Percentiles rank a stretch among this genome's conserved stretches.
These are phyloP conservation scores for Mamestra brassicae DNA, from an alignment of 2,888 invertebrate genomes.

Conservation along the genomic window DNA sequence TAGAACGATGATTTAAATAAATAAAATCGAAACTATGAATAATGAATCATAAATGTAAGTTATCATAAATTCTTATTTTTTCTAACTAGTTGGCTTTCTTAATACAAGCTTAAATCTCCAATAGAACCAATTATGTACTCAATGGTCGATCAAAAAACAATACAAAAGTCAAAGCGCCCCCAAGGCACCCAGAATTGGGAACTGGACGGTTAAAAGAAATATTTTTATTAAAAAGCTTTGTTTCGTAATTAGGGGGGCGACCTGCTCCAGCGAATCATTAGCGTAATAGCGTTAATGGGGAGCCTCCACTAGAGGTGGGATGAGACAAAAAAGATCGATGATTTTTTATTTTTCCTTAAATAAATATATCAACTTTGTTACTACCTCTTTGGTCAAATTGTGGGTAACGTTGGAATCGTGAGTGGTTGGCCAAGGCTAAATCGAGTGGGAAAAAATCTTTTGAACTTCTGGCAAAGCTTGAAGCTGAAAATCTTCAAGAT, in stretches of 20 bases:
- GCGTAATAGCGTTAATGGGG: conserved; percentile 86
- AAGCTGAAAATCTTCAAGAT: no score
- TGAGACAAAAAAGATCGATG: conserved; percentile 42
- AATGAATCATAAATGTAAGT: no score
- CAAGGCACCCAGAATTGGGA: conserved; percentile 16
- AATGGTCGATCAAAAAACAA: conserved; percentile 25
- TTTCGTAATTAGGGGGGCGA: conserved; percentile 86
- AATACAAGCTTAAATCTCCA: background rate
- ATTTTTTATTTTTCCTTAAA: conserved; percentile 5
- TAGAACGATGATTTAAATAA: no score
- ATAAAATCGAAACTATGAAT: no score
- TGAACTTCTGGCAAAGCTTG: no score
- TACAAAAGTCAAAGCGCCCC: conserved; percentile 41
- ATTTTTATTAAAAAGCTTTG: conserved; percentile 87
- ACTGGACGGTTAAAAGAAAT: conserved; percentile 75
- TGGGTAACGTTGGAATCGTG: no score
- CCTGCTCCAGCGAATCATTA: conserved; percentile 82
- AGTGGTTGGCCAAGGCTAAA: no score
- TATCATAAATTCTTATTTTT: no score
- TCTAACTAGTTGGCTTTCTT: background rate
- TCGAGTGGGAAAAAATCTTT: no score
- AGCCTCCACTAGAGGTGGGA: conserved; percentile 69
- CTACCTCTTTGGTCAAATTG: no score
- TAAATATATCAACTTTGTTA: no score
- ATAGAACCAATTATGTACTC: conserved; percentile 5